phyloP scores from a whole-genome alignment of 2,888 invertebrate genomes.

The Torymus tubicola region DNA sequence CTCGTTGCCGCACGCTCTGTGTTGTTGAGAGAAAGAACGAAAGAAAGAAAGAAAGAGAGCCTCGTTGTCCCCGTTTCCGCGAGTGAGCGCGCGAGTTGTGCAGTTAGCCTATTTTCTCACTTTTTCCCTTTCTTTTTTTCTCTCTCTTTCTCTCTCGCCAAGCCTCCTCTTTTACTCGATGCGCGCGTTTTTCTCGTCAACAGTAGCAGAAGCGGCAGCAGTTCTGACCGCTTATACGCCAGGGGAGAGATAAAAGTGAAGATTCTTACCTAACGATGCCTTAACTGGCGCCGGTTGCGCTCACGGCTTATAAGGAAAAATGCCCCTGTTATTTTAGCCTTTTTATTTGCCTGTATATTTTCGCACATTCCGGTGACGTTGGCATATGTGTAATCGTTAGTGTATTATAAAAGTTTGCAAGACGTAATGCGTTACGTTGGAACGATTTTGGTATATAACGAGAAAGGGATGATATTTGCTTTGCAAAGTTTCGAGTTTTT shows the following conservation, averaged over 20 bases:
- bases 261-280: conserved; percentile 23
- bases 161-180: background rate
- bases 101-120: conserved; percentile 53
- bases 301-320: conserved; percentile 5
- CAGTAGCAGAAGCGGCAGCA: too few species aligned
- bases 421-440: too few species aligned
- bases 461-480: too few species aligned
- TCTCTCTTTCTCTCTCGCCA: conserved; percentile 24
- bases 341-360: too few species aligned
- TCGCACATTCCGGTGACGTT: too few species aligned
- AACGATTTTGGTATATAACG: too few species aligned
- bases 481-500: too few species aligned
- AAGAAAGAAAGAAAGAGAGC: background rate
- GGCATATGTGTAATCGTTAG: too few species aligned
- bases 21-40: conserved; percentile 48
- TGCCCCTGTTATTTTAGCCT: too few species aligned
- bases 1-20: background rate
- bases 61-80: conserved; percentile 58
- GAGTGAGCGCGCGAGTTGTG: background rate
- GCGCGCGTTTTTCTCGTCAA: background rate
- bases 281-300: background rate
- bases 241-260: conserved; percentile 22
- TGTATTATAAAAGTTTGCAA: too few species aligned
- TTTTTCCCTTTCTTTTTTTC: conserved; percentile 51
- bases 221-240: too few species aligned